Evolutionary conservation across 2,888 invertebrate species (phyloP), one percentile per base, ranked within the genome.

Genomic region (Belgica antarctica): DNA sequence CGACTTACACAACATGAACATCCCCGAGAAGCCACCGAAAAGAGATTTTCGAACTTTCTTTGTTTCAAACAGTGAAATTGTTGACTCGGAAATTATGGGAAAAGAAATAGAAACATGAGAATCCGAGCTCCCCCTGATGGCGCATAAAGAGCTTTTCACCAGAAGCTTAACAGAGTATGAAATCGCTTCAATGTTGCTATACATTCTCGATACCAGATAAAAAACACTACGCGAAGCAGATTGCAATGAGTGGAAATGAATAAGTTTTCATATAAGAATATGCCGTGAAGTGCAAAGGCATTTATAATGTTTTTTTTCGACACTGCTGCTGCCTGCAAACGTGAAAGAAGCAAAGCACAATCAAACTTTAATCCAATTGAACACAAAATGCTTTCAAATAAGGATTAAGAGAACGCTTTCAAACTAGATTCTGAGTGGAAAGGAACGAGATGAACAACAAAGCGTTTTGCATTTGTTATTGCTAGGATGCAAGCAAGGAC

Each of bases 281-380:
- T 34, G 34, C 7, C 34, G 15, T 41, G 41, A 52, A 52, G 52
- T 22, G 52, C 22, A 52, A 52, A 52, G 22, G 52, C 52, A 52
- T 52, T 52, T 22, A 52, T 19, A 52, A 52, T 19, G 24, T 52
- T 52, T 52, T 19, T 1, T 1, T 47, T 52, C 17, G 10, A 52
- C 15, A 22, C 15, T 10, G 10, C 19, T 52, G 19, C 22, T 22
- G 12, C 52, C 52, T 52, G 19, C 52, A 52, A 15, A 17, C 24
- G 24, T 52, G 52, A 52, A 52, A 52, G 22, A 31, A 47, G 25
- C 19, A 25, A 28, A 15, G 25, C 19, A 57, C 12, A 41, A 63
- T 63, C 24, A 47, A 24, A 46, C 28, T 28, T 66, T 66, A 66
- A 66, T 66, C 65, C 47, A 66, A 66, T 66, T 66, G 47, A 19